Conservation (phyloP, 2,888 invertebrate genomes). For the Cephus sareptanus region DNA sequence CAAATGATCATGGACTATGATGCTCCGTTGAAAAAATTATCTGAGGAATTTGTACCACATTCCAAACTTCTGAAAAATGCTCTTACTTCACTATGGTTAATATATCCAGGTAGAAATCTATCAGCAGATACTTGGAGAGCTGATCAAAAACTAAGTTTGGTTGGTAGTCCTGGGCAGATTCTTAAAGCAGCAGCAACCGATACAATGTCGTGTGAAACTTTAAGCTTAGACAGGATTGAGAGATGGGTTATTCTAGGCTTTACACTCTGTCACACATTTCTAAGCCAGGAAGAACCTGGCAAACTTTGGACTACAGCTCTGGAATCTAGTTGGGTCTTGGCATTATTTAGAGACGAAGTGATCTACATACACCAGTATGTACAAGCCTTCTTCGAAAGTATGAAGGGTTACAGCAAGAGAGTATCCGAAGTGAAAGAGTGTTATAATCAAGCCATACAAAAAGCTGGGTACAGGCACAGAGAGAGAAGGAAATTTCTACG, state of each 20-base stretch:
- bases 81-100: conserved; percentile 85
- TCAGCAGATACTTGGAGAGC: conserved; percentile 95
- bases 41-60: conserved; percentile 97
- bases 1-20: conserved; percentile 99
- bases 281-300: conserved; percentile 84
- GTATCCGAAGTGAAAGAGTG: conserved; percentile 97
- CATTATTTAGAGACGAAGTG: conserved; percentile 96
- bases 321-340: conserved; percentile 93
- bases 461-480: conserved; percentile 91
- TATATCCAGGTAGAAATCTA: conserved; percentile 90
- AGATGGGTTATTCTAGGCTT: conserved; percentile 97
- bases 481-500: conserved; percentile 96
- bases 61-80: conserved; percentile 88
- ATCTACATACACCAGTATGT: conserved; percentile 95
- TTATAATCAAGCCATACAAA: conserved; percentile 88
- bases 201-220: conserved; percentile 96
- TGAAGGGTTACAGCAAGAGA: conserved; percentile 93
- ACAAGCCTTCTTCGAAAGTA: conserved; percentile 90
- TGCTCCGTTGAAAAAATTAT: conserved; percentile 91
- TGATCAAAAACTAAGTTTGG: conserved; percentile 91
- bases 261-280: conserved; percentile 87
- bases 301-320: conserved; percentile 93
- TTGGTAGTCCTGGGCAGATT: conserved; percentile 94
- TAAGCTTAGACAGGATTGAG: conserved; percentile 95
- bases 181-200: conserved; percentile 95